Evolutionary conservation across 2,888 invertebrate species (phyloP).

Genomic region (Chrysomela aeneicollis): DNA sequence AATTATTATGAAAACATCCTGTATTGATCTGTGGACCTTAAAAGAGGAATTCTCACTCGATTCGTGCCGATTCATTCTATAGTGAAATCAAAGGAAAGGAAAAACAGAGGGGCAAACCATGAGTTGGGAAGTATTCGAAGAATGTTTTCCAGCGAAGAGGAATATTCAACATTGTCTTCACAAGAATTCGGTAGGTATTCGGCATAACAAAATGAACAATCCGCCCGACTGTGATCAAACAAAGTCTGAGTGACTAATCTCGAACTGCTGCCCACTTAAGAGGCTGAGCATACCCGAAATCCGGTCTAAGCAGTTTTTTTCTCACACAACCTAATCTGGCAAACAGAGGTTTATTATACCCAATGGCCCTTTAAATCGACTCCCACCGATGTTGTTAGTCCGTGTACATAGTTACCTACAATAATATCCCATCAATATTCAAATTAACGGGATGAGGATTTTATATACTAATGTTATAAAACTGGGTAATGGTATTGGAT

Average conservation of each 20-base stretch:
- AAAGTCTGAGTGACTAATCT: constrained; percentile 6
- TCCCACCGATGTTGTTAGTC: constrained; percentile 12
- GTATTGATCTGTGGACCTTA: too few species aligned
- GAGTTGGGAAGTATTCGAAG: too few species aligned
- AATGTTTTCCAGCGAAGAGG: neutral
- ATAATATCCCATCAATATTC: constrained; percentile 23
- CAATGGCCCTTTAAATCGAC: constrained; percentile 14
- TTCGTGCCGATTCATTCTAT: too few species aligned
- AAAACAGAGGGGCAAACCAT: too few species aligned
- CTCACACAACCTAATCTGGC: constrained; percentile 9
- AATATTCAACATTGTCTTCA: neutral
- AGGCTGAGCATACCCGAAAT: neutral
- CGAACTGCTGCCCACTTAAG: constrained; percentile 2
- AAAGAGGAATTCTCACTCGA: too few species aligned
- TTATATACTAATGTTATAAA: constrained; percentile 21
- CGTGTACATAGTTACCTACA: constrained; percentile 3
- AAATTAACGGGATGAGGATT: constrained; percentile 20
- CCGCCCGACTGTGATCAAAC: neutral
- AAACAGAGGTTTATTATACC: constrained; percentile 15
- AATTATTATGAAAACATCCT: too few species aligned
- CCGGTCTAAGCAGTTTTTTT: constrained; percentile 6
- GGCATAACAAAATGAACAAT: neutral
- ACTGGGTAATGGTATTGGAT: constrained; percentile 16
- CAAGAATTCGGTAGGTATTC: constrained; percentile 1
- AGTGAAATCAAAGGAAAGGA: too few species aligned